phyloP scores from a whole-genome alignment of 2,113 vertebrate genomes.

The Gasterosteus aculeatus region DNA sequence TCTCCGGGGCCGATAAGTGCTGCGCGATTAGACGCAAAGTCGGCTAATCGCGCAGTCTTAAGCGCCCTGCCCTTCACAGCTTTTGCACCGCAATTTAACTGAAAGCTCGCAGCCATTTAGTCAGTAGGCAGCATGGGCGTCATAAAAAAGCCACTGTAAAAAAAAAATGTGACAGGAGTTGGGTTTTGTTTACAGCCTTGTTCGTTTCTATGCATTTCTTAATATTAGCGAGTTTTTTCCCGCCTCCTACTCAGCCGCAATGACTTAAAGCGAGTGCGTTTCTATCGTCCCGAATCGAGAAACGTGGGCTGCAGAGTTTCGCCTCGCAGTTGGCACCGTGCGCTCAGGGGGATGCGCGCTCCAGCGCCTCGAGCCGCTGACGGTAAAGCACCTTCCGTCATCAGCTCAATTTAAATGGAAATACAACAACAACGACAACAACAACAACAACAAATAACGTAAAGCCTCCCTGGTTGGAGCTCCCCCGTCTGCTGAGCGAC shows the following conservation, averaged over 20 bases:
- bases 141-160: too few species aligned
- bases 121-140: too few species aligned
- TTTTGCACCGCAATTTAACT: conserved; percentile 2
- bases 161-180: too few species aligned
- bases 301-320: conserved; percentile 21
- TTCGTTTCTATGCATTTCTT: too few species aligned
- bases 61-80: conserved; percentile 18
- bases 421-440: background rate
- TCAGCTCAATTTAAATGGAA: conserved; percentile 26
- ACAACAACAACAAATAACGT: background rate
- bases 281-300: background rate
- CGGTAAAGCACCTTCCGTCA: conserved; percentile 12
- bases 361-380: conserved; percentile 23
- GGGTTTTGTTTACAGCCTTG: too few species aligned
- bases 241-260: too few species aligned
- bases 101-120: background rate
- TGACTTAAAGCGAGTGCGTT: too few species aligned
- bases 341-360: conserved; percentile 10
- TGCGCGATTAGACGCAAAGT: conserved; percentile 34
- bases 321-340: background rate
- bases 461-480: conserved; percentile 2
- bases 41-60: conserved; percentile 6
- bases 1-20: conserved; percentile 9
- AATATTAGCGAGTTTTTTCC: too few species aligned
- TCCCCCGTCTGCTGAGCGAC: conserved; percentile 1